Evolutionary conservation across 2,888 invertebrate species (phyloP).

Genomic region (Corythucha ciliata): DNA sequence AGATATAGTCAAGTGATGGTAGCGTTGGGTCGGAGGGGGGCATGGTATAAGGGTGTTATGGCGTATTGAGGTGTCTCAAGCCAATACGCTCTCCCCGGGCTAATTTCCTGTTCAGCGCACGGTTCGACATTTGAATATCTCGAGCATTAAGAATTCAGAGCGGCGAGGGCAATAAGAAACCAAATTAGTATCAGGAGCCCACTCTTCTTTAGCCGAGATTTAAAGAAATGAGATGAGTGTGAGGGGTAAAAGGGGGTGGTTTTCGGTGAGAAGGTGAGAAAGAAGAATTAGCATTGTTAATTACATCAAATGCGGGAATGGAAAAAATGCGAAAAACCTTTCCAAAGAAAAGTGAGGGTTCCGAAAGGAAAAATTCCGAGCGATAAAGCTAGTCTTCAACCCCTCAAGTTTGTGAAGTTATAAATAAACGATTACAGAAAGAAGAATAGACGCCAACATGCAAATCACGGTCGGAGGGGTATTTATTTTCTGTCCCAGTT

Average conservation of each 20-base stretch:
- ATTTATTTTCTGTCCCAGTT: slow-evolving; percentile 3
- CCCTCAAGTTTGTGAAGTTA: slow-evolving; percentile 32
- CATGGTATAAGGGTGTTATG: too few species aligned
- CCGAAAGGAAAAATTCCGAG: too few species aligned
- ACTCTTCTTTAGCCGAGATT: slow-evolving; percentile 14
- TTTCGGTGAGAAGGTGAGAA: slow-evolving; percentile 17
- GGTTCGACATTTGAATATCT: slow-evolving; percentile 28
- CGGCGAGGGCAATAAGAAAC: slow-evolving; percentile 28
- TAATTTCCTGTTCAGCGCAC: slow-evolving; percentile 30
- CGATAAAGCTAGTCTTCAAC: too few species aligned
- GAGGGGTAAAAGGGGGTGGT: slow-evolving; percentile 1
- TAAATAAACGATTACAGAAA: slow-evolving; percentile 33
- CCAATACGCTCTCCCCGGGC: slow-evolving; percentile 14
- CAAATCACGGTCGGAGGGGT: slow-evolving; percentile 17
- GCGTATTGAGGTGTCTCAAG: too few species aligned
- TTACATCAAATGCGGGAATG: too few species aligned
- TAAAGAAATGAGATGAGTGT: slow-evolving; percentile 2
- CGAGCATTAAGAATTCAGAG: slow-evolving; percentile 27
- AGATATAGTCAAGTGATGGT: too few species aligned
- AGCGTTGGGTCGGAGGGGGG: too few species aligned
- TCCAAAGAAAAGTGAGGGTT: too few species aligned
- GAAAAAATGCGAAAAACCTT: too few species aligned
- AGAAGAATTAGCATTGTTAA: slow-evolving; percentile 34
- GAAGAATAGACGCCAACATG: slow-evolving; percentile 21
- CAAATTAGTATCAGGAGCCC: slow-evolving; percentile 26